Evolutionary conservation across 2,888 invertebrate genomes (phyloP).

Genomic region (Leptinotarsa peninsularis): DNA sequence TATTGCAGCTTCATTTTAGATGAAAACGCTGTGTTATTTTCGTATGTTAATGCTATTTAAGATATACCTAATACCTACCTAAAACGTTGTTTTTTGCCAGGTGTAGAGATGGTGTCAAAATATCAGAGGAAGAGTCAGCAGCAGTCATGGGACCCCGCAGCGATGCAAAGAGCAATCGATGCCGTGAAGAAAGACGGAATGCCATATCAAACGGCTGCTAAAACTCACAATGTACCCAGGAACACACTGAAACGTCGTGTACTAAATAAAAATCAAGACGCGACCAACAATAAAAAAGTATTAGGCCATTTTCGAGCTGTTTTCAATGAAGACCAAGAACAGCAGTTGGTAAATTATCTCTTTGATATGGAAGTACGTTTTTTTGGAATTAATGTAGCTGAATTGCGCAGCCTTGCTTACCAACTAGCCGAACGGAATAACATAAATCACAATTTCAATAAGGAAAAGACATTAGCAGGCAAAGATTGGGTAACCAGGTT

Average conservation of each 20-base stretch:
- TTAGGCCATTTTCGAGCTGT: slow-evolving; percentile 17
- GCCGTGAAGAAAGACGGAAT: slow-evolving; percentile 25
- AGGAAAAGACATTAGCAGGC: slow-evolving; percentile 2
- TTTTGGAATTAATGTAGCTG: slow-evolving; percentile 25
- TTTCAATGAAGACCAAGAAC: not conserved
- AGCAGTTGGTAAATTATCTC: slow-evolving; percentile 11
- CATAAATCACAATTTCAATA: slow-evolving; percentile 10
- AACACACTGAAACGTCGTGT: slow-evolving; percentile 22
- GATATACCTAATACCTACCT: too few relatives aligned
- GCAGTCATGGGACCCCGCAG: slow-evolving; percentile 18
- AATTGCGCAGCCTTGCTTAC: slow-evolving; percentile 25
- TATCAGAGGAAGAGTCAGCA: slow-evolving; percentile 21
- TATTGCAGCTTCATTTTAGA: slow-evolving; percentile 4
- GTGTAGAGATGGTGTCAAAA: slow-evolving; percentile 8
- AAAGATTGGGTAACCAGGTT: slow-evolving; percentile 8
- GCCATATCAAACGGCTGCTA: slow-evolving; percentile 26
- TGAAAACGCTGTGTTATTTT: not conserved
- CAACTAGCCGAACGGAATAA: slow-evolving; percentile 25
- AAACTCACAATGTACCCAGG: slow-evolving; percentile 6
- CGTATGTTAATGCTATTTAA: too few relatives aligned
- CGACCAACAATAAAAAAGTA: slow-evolving; percentile 19
- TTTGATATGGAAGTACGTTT: slow-evolving; percentile 24
- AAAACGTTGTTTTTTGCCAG: too few relatives aligned
- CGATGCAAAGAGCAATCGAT: slow-evolving; percentile 21
- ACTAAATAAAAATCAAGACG: slow-evolving; percentile 14